phyloP scores from a whole-genome alignment of 2,888 invertebrate genomes.

The Hypomecis atomaria region DNA sequence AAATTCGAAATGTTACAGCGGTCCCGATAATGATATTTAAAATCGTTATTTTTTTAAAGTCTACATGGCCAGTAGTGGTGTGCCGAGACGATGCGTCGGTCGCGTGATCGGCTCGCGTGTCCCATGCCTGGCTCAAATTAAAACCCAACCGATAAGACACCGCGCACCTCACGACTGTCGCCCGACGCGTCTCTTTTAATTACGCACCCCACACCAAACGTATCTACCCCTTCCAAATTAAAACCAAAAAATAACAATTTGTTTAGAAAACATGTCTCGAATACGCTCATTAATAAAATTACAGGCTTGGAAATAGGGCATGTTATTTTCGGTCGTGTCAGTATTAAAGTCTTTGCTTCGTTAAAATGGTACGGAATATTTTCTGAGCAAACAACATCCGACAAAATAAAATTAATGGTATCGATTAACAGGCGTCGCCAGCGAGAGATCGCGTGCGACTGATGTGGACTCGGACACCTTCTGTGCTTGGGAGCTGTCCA shows the following conservation, averaged over 20 bases:
- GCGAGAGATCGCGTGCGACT: constrained; percentile 77
- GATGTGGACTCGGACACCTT: constrained; percentile 71
- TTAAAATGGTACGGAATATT: constrained; percentile 69
- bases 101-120: constrained; percentile 82
- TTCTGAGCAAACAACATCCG: constrained; percentile 67
- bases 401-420: constrained; percentile 79
- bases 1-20: constrained; percentile 49
- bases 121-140: constrained; percentile 81
- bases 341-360: constrained; percentile 49
- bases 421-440: constrained; percentile 74
- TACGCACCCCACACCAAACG: constrained; percentile 79
- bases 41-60: constrained; percentile 70
- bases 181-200: constrained; percentile 79
- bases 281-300: constrained; percentile 43
- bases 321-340: constrained; percentile 40
- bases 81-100: constrained; percentile 70
- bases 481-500: constrained; percentile 67
- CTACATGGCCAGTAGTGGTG: constrained; percentile 44
- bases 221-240: constrained; percentile 74
- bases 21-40: constrained; percentile 66
- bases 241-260: constrained; percentile 27
- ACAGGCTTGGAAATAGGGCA: constrained; percentile 40
- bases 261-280: constrained; percentile 29
- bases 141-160: constrained; percentile 80
- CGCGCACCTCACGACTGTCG: constrained; percentile 80